Evolutionary conservation across 2,113 vertebrate genomes (phyloP).

Genomic region (Megaleporinus macrocephalus): DNA sequence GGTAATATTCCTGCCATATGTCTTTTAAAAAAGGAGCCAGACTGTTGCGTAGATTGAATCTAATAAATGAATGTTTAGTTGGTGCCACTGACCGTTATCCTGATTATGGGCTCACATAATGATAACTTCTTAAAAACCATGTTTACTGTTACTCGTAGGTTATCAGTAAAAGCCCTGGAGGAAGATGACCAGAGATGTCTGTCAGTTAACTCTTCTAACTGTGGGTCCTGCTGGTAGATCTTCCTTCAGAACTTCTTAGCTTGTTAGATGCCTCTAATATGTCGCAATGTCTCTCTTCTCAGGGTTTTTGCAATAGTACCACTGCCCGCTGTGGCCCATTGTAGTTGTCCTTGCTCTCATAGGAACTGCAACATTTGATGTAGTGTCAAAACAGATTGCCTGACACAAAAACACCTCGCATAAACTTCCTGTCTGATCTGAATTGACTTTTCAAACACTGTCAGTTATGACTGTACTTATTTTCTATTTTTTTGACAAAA

Average conservation of each 20-base stretch:
- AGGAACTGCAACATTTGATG: neutral
- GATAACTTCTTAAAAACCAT: neutral
- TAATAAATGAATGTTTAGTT: neutral
- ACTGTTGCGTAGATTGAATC: neutral
- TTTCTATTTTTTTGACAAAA: neutral
- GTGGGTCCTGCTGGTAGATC: neutral
- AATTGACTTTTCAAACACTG: conserved; percentile 6
- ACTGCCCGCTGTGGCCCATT: neutral
- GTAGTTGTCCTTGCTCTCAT: neutral
- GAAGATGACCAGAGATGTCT: neutral
- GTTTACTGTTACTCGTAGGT: neutral
- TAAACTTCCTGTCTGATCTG: neutral
- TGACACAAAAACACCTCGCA: neutral
- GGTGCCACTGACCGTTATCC: neutral
- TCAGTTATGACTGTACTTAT: neutral
- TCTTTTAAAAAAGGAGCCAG: neutral
- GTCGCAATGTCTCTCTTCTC: too few species aligned
- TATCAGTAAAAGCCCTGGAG: neutral
- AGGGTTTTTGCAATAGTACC: conserved; percentile 14
- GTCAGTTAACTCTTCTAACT: neutral
- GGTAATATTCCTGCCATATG: neutral
- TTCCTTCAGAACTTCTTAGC: neutral
- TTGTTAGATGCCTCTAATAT: too few species aligned
- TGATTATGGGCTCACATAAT: neutral
- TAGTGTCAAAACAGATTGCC: neutral